Percentiles rank a stretch among this genome's conserved stretches.
Evolutionary conservation across 37 sponge, comb jelly and placozoan species (phyloP).

Genomic region (Cliona cf. orientalis): DNA sequence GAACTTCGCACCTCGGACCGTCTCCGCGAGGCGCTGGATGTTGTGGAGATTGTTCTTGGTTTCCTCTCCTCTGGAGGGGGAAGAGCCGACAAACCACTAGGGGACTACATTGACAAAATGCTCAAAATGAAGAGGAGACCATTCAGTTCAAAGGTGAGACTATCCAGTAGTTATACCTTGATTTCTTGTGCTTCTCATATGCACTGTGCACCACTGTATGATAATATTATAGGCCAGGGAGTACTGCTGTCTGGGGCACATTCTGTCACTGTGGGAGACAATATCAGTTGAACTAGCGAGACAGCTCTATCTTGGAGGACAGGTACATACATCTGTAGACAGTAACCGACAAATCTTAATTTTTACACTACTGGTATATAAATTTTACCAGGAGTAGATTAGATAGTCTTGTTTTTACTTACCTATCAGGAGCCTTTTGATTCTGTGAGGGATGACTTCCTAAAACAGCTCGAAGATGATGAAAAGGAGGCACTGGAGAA

Average conservation of each 20-base stretch:
- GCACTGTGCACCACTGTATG: no score
- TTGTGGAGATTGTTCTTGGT: conserved; percentile 54
- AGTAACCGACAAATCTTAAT: no score
- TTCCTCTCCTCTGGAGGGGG: conserved; percentile 66
- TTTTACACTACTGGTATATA: no score
- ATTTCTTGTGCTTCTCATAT: neutral
- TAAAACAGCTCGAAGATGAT: conserved; percentile 3
- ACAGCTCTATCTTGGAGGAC: conserved; percentile 27
- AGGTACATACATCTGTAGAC: no score
- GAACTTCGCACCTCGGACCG: conserved; percentile 27
- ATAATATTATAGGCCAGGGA: conserved; percentile 42
- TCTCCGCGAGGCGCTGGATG: conserved; percentile 45
- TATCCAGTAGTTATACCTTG: no score
- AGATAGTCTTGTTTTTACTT: no score
- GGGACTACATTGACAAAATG: conserved; percentile 40
- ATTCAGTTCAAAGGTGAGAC: conserved; percentile 49
- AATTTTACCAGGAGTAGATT: no score
- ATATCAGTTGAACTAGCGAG: conserved; percentile 57
- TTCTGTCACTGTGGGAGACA: conserved; percentile 73
- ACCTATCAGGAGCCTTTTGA: conserved; percentile 82
- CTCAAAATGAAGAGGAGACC: conserved; percentile 44
- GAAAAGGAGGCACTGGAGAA: conserved; percentile 10
- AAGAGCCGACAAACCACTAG: conserved; percentile 22
- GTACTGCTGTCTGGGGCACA: conserved; percentile 46
- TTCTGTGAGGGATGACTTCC: conserved; percentile 11